Conservation (phyloP, 2,797 vertebrate species). For the Fundulus diaphanus region DNA sequence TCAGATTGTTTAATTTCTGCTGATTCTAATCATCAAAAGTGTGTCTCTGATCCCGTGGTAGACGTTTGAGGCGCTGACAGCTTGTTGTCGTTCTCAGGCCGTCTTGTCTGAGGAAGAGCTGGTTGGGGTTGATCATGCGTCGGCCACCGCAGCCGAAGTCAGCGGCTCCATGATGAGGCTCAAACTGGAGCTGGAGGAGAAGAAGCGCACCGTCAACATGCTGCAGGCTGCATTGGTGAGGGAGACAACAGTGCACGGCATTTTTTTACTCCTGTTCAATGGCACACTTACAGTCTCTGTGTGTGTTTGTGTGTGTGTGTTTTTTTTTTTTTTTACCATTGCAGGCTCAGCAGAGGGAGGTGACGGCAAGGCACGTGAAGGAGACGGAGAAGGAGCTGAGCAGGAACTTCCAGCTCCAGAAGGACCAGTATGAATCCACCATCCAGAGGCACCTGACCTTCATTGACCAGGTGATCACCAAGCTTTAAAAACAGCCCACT, state of each 20-base stretch:
- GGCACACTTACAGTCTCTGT: background rate
- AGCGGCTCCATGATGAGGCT: constrained; percentile 86
- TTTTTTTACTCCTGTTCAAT: background rate
- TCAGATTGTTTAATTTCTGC: background rate
- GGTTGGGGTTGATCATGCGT: constrained; percentile 79
- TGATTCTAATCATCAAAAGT: background rate
- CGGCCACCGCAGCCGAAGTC: constrained; percentile 85
- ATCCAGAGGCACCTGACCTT: constrained; percentile 93
- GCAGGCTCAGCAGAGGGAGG: constrained; percentile 92
- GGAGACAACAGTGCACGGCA: fast-evolving
- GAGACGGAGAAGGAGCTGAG: constrained; percentile 89
- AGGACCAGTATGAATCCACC: constrained; percentile 92
- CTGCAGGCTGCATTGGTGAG: constrained; percentile 91
- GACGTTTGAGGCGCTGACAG: background rate
- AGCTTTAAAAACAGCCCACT: background rate
- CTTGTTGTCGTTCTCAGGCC: constrained; percentile 62
- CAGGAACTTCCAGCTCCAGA: constrained; percentile 87
- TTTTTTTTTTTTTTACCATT: too few species aligned
- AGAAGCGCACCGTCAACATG: constrained; percentile 85
- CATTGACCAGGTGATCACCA: constrained; percentile 89
- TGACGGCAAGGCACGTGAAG: constrained; percentile 84
- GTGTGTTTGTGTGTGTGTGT: background rate
- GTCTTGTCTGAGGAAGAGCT: constrained; percentile 85
- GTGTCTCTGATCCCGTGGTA: background rate
- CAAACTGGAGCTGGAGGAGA: constrained; percentile 92